Conservation (phyloP, 2,888 invertebrate species). For the Peribatodes rhomboidaria region DNA sequence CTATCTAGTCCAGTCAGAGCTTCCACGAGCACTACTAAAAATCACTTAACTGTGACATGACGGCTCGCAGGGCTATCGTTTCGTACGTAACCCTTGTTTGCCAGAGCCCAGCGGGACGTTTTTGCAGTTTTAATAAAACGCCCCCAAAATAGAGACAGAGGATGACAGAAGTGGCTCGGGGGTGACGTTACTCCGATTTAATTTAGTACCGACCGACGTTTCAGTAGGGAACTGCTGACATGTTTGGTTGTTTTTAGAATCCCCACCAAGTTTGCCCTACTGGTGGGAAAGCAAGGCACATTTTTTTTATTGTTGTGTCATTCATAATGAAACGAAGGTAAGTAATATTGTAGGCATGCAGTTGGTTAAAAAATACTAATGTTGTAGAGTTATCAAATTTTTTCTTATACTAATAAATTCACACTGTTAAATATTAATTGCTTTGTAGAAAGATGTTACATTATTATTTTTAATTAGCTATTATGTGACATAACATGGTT, state of each 20-base stretch:
- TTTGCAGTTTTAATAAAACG: constrained; percentile 70
- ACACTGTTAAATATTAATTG: no score
- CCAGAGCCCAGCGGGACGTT: constrained; percentile 55
- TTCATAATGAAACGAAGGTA: no score
- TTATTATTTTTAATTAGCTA: no score
- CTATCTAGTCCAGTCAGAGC: not conserved
- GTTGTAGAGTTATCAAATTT: no score
- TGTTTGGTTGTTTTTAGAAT: not conserved
- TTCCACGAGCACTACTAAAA: not conserved
- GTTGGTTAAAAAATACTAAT: no score
- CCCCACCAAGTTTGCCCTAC: not conserved
- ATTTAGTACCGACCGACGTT: constrained; percentile 49
- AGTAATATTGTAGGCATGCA: no score
- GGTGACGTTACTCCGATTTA: constrained; percentile 49
- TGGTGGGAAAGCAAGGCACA: not conserved
- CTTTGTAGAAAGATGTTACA: no score
- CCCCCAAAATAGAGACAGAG: constrained; percentile 47
- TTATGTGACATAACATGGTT: no score
- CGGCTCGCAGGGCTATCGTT: constrained; percentile 56
- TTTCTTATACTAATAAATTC: not conserved
- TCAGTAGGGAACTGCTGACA: not conserved
- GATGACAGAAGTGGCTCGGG: constrained; percentile 54
- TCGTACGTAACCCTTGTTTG: constrained; percentile 63
- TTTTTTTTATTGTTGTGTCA: no score
- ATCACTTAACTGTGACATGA: constrained; percentile 11